Percentiles rank a stretch among this genome's conserved stretches.
phyloP scores from a whole-genome alignment of 2,797 vertebrate genomes.

The Sebastes trivittatus region DNA sequence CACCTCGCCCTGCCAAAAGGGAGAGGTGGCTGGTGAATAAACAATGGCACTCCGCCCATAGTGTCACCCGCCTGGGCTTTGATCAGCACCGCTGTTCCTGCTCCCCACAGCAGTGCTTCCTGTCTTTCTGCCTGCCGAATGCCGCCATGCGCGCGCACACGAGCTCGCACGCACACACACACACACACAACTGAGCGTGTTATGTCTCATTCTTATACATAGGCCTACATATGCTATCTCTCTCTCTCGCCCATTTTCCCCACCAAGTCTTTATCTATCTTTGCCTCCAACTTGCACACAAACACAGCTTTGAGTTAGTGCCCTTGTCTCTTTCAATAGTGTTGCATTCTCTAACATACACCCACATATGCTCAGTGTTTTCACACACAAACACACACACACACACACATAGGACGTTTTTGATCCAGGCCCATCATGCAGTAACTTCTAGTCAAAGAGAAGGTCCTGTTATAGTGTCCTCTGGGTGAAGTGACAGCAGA shows the following conservation, averaged over 20 bases:
- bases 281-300: conserved; percentile 47
- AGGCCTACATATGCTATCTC: conserved; percentile 32
- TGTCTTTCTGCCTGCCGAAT: conserved; percentile 72
- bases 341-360: conserved; percentile 50
- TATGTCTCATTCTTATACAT: conserved; percentile 43
- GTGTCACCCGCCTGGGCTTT: conserved; percentile 82
- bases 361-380: conserved; percentile 39
- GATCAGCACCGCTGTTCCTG: conserved; percentile 78
- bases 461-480: conserved; percentile 52
- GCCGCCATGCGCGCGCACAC: conserved; percentile 17
- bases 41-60: conserved; percentile 82
- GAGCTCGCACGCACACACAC: conserved; percentile 1
- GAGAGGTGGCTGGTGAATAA: conserved; percentile 83
- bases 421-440: conserved; percentile 52
- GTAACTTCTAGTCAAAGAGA: conserved; percentile 60
- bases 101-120: conserved; percentile 77
- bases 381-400: background rate
- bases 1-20: conserved; percentile 79
- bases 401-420: conserved; percentile 31
- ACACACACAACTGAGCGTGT: conserved; percentile 46
- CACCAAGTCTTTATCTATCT: conserved; percentile 57
- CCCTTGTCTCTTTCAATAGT: conserved; percentile 49
- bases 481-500: conserved; percentile 67
- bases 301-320: conserved; percentile 72
- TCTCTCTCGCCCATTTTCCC: conserved; percentile 41